These are phyloP conservation scores for Ichneumon xanthorius DNA, from an alignment of 2,888 invertebrate genomes.

Conservation along the genomic window DNA sequence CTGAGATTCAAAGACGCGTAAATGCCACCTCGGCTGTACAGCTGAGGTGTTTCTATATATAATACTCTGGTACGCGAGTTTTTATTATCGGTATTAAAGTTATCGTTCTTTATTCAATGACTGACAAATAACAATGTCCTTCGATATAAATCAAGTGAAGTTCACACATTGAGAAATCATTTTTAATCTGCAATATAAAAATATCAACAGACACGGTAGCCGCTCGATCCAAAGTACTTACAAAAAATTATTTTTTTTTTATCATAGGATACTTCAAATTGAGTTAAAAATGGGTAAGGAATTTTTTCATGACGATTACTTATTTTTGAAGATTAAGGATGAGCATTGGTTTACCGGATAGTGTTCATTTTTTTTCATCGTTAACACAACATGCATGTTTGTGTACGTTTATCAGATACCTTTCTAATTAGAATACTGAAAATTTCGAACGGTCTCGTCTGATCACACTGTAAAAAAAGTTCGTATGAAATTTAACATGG, in stretches of 20 bases:
- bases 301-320: background rate
- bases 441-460: no score
- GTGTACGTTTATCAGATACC: background rate
- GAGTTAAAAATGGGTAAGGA: constrained; percentile 2
- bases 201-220: no score
- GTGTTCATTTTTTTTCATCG: background rate
- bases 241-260: no score
- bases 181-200: background rate
- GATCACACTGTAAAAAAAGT: no score
- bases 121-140: constrained; percentile 11
- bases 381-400: background rate
- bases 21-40: background rate
- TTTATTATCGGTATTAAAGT: background rate
- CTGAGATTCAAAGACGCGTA: background rate
- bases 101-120: background rate
- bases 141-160: constrained; percentile 16
- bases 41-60: background rate
- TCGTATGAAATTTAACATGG: no score
- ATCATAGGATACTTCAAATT: background rate
- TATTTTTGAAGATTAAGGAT: background rate
- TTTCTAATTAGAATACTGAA: no score
- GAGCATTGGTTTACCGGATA: background rate
- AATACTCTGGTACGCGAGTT: background rate
- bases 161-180: background rate
- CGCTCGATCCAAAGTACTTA: no score